phyloP scores from a whole-genome alignment of 2,113 vertebrate species.

The Amblyornis subalaris region DNA sequence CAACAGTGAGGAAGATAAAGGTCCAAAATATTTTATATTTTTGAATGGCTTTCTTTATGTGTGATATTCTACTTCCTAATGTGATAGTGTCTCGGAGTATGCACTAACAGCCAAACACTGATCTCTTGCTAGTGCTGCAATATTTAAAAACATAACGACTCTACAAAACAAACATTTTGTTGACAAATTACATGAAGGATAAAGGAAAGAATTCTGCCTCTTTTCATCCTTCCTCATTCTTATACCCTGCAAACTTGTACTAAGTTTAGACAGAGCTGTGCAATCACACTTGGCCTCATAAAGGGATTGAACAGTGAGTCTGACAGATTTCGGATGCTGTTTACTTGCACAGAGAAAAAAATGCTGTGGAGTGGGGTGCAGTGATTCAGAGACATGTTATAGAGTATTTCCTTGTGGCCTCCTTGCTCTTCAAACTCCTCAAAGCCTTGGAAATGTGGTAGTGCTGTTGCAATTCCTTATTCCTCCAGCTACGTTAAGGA shows the following conservation, averaged over 20 bases:
- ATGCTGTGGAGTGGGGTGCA: neutral
- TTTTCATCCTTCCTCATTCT: neutral
- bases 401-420: neutral
- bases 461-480: neutral
- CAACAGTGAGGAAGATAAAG: neutral
- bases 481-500: neutral
- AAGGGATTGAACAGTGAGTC: neutral
- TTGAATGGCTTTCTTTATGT: neutral
- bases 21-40: neutral
- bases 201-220: neutral
- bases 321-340: neutral
- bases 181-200: neutral
- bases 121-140: neutral
- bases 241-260: neutral
- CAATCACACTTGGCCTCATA: neutral
- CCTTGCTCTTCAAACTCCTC: neutral
- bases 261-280: neutral
- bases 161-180: neutral
- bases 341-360: neutral
- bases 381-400: neutral
- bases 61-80: neutral
- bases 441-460: neutral
- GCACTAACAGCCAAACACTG: neutral
- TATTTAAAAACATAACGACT: neutral
- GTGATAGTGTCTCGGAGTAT: neutral